Percentiles rank a stretch among this genome's conserved stretches.
These are phyloP conservation scores for Orgyia antiqua DNA, from an alignment of 2,888 invertebrate genomes.

Conservation along the genomic window DNA sequence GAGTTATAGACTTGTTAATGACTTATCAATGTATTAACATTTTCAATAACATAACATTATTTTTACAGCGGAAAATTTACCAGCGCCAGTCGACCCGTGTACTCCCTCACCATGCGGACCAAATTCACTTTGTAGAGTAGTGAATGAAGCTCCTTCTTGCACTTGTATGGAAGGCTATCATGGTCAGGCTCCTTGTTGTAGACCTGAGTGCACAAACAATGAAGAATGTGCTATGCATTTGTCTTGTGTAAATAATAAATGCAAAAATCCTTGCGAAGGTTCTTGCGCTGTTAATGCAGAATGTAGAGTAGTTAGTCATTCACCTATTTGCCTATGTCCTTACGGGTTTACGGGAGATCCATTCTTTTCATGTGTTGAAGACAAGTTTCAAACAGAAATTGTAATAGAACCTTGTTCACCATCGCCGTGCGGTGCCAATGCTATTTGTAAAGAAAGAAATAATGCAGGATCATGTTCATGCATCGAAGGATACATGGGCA, in stretches of 20 bases:
- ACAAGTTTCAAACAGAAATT: slow-evolving; percentile 47
- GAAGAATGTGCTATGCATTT: slow-evolving; percentile 83
- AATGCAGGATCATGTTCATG: slow-evolving; percentile 84
- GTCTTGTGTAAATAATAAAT: slow-evolving; percentile 87
- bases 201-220: slow-evolving; percentile 88
- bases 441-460: slow-evolving; percentile 79
- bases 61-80: slow-evolving; percentile 68
- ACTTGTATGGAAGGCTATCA: slow-evolving; percentile 83
- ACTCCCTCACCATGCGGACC: slow-evolving; percentile 89
- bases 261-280: slow-evolving; percentile 85
- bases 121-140: slow-evolving; percentile 83
- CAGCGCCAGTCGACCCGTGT: slow-evolving; percentile 81
- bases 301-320: slow-evolving; percentile 87
- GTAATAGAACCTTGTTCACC: slow-evolving; percentile 78
- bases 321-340: slow-evolving; percentile 85
- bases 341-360: slow-evolving; percentile 86
- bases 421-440: slow-evolving; percentile 81
- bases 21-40: no score
- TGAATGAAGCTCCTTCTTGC: slow-evolving; percentile 85
- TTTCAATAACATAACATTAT: no score
- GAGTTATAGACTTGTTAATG: neutral
- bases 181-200: slow-evolving; percentile 86
- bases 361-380: slow-evolving; percentile 79
- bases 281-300: slow-evolving; percentile 85
- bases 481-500: slow-evolving; percentile 83